phyloP scores from a whole-genome alignment of 2,113 vertebrate genomes.

The Pycnonotus jocosus region DNA sequence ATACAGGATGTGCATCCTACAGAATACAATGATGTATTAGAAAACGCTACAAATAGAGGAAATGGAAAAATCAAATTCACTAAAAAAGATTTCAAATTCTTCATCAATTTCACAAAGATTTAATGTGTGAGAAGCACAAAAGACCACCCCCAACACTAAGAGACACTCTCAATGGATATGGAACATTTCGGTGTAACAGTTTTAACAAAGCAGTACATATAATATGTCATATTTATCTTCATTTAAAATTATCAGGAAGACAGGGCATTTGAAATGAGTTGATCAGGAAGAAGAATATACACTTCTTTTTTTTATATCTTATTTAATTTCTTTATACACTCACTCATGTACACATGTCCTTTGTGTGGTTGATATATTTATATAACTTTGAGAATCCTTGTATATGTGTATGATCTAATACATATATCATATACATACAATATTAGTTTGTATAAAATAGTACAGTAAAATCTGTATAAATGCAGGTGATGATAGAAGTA shows the following conservation, averaged over 20 bases:
- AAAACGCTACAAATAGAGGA: not conserved
- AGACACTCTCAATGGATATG: not conserved
- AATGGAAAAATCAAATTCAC: not conserved
- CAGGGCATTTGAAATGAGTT: not conserved
- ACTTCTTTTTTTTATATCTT: not conserved
- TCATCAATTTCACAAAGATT: not conserved
- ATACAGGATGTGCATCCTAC: not conserved
- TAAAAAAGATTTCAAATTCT: not conserved
- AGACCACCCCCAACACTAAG: not conserved
- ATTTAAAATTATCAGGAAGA: not conserved
- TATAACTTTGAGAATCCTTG: not conserved
- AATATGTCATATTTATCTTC: not conserved
- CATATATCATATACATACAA: not conserved
- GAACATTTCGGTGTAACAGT: not conserved
- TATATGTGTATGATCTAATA: not conserved
- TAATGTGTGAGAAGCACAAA: not conserved
- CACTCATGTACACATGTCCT: not conserved
- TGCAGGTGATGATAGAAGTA: not conserved
- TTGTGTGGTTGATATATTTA: not conserved
- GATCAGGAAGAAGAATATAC: not conserved
- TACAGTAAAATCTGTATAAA: not conserved
- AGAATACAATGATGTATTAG: not conserved
- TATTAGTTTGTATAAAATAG: not conserved
- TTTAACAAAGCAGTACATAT: not conserved
- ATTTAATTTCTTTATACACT: not conserved